Percentiles rank a stretch among this genome's conserved stretches.
Evolutionary conservation across 1,140 invertebrate species (phyloP).

Genomic region (Brachionus manjavacas): DNA sequence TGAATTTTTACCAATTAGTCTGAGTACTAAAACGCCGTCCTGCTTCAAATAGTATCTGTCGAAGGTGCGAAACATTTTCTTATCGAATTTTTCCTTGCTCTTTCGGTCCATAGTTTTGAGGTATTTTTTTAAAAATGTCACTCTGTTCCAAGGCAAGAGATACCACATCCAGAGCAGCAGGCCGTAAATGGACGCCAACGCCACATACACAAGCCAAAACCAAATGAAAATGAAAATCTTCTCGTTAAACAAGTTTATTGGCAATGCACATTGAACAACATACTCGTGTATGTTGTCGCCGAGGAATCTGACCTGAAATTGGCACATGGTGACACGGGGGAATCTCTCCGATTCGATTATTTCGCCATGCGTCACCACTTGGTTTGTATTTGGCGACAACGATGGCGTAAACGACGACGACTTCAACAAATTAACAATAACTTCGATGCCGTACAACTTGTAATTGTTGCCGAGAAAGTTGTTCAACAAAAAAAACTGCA

Average conservation of each 20-base stretch:
- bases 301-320: slow-evolving; percentile 60
- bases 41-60: slow-evolving; percentile 60
- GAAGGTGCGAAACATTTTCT: slow-evolving; percentile 55
- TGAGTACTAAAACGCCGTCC: slow-evolving; percentile 60
- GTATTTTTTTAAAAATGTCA: slow-evolving; percentile 56
- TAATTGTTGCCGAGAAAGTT: slow-evolving; percentile 60
- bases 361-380: neutral
- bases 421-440: slow-evolving; percentile 47
- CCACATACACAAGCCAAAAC: slow-evolving; percentile 62
- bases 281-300: slow-evolving; percentile 59
- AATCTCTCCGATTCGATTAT: slow-evolving; percentile 54
- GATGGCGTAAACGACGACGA: neutral
- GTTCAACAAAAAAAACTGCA: slow-evolving; percentile 61
- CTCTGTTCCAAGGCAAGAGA: slow-evolving; percentile 48
- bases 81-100: slow-evolving; percentile 48
- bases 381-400: neutral
- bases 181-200: slow-evolving; percentile 56
- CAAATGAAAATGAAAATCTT: slow-evolving; percentile 62
- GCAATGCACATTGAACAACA: slow-evolving; percentile 61
- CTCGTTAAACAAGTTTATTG: slow-evolving; percentile 62
- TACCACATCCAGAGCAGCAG: slow-evolving; percentile 52
- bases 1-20: slow-evolving; percentile 60
- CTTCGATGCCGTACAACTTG: slow-evolving; percentile 59
- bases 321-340: slow-evolving; percentile 61
- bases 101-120: slow-evolving; percentile 56